phyloP scores from a whole-genome alignment of 1,140 invertebrate genomes.

The Hycleus phaleratus region DNA sequence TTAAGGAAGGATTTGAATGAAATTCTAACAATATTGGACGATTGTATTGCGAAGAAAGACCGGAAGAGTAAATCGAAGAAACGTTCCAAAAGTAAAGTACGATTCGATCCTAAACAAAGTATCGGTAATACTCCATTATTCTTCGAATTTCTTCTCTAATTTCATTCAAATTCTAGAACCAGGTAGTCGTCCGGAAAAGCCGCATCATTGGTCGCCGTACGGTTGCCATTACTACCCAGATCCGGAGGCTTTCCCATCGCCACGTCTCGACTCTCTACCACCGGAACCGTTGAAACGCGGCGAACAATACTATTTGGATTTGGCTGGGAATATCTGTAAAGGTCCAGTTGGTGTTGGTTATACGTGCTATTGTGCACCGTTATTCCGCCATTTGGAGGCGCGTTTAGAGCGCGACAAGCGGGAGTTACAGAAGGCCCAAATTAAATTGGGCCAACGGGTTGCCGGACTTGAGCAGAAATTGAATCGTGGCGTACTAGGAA shows the following conservation, averaged over 20 bases:
- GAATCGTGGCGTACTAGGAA: slow-evolving; percentile 49
- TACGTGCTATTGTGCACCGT: slow-evolving; percentile 65
- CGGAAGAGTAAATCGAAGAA: slow-evolving; percentile 39
- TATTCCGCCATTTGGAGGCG: slow-evolving; percentile 81
- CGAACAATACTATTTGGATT: slow-evolving; percentile 89
- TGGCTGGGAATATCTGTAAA: slow-evolving; percentile 94
- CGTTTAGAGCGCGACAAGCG: slow-evolving; percentile 77
- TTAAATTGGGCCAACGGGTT: slow-evolving; percentile 72
- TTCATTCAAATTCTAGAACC: background rate
- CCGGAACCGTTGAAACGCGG: slow-evolving; percentile 77
- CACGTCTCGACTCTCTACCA: slow-evolving; percentile 75
- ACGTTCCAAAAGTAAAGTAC: slow-evolving; percentile 38
- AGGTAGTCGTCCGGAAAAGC: slow-evolving; percentile 34
- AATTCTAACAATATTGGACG: slow-evolving; percentile 36
- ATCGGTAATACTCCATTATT: background rate
- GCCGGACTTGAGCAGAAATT: slow-evolving; percentile 66
- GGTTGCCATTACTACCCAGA: slow-evolving; percentile 84
- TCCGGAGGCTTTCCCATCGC: slow-evolving; percentile 72
- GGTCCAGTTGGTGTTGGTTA: slow-evolving; percentile 85
- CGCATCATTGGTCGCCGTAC: slow-evolving; percentile 72
- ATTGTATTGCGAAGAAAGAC: slow-evolving; percentile 40
- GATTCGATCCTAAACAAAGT: slow-evolving; percentile 36
- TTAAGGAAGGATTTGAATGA: slow-evolving; percentile 63
- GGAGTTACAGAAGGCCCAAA: slow-evolving; percentile 74
- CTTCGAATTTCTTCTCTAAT: background rate